Base-by-base conservation (phyloP, 2,113 vertebrate species). In the Sinocyclocheilus maitianheensis region DNA sequence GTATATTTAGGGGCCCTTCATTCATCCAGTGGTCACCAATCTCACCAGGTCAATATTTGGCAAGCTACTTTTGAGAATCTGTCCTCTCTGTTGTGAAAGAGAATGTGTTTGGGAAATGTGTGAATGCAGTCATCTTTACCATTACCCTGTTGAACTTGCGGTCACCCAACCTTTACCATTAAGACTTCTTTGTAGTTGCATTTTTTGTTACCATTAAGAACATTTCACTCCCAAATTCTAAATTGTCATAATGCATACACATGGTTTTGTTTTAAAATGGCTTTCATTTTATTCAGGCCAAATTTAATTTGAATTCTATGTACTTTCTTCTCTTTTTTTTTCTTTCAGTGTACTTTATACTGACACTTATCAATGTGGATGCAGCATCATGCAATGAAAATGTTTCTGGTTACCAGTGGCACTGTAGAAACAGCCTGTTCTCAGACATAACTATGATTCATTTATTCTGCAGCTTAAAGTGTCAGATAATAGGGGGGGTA, bases 31-130 rank as follows among this genome's bases (percentile, higher is more conserved):
- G 92, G 94, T 93, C 94, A 93, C 93, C 92, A 87, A 91, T 93
- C 93, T 90, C 90, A 92, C 86, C 91, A 37, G 75, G 93, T 95
- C 94, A 95, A 95, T 95, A 95, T 95, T 95, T 95, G 93, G 92
- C 88, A 88, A 94, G 94, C 93, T 95, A 95, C 94, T 94, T 95
- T 91, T 87, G 93, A 93, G 90, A 92, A 91, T 93, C 91, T 93
- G 91, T 93, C 91, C 90, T 92, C 89, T 90, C 87, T 79, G 55
- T 79, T 83, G 81, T 85, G 84, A 86, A 84, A 83, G 83, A 86
- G 78, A 74, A 65, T 77, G 84, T 81, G 86, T 84, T 82, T 89
- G 83, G 77, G 83, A 78, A 79, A 84, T 85, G 77, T 86, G 63
- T 86, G 75, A 86, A 58, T 40, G 79, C 76, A 69, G 53, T 48